Percentiles rank a stretch among this genome's conserved stretches.
Evolutionary conservation across 2,797 vertebrate genomes (phyloP).

Genomic region (Spondyliosoma cantharus): DNA sequence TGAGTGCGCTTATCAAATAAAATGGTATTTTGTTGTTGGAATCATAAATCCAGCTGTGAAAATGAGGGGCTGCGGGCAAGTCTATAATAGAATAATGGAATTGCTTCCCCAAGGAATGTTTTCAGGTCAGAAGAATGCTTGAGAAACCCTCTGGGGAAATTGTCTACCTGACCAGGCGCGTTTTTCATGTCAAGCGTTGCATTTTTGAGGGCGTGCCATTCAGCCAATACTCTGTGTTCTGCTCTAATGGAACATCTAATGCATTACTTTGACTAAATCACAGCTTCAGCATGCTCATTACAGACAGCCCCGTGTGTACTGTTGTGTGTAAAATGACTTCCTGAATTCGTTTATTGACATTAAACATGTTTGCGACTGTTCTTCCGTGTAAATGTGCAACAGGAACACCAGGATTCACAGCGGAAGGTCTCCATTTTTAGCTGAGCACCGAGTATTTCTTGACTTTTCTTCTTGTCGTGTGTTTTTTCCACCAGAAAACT

Average conservation of each 20-base stretch:
- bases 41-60: background rate
- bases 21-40: background rate
- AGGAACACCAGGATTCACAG: background rate
- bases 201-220: background rate
- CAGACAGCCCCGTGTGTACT: background rate
- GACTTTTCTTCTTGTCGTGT: background rate
- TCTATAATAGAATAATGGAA: too few species aligned
- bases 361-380: too few species aligned
- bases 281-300: background rate
- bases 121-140: constrained; percentile 11
- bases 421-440: background rate
- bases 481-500: background rate
- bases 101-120: background rate
- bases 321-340: background rate
- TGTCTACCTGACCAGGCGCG: constrained; percentile 36
- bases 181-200: background rate
- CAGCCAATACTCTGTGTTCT: background rate
- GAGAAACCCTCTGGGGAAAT: constrained; percentile 13
- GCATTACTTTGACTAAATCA: constrained; percentile 1
- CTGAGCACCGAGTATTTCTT: background rate
- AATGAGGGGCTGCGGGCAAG: background rate
- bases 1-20: background rate
- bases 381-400: background rate
- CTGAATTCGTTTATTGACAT: background rate
- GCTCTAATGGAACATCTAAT: background rate